Conservation (phyloP, 2,888 invertebrate genomes). For the Hirtodrosophila cameraria region DNA sequence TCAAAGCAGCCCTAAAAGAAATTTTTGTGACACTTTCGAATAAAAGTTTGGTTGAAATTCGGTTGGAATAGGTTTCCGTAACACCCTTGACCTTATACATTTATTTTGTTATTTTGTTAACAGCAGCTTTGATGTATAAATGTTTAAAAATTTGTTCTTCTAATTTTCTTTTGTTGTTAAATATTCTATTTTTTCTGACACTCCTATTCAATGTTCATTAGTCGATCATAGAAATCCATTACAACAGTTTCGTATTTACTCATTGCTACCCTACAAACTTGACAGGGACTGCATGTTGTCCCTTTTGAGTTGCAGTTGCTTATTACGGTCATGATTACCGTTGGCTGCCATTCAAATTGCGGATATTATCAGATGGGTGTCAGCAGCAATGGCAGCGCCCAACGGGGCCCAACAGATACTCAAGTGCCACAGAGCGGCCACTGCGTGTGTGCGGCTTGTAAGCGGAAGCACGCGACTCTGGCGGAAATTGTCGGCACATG, state of each 20-base stretch:
- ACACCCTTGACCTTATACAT: too few species aligned
- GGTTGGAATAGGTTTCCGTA: too few species aligned
- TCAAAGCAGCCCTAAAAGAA: too few species aligned
- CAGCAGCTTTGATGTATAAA: too few species aligned
- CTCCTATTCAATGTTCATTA: too few species aligned
- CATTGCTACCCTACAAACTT: slow-evolving; percentile 1
- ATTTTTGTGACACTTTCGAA: too few species aligned
- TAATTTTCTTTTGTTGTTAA: too few species aligned
- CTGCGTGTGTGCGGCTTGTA: slow-evolving; percentile 48
- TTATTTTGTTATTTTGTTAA: too few species aligned
- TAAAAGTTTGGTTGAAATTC: too few species aligned
- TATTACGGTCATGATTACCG: slow-evolving; percentile 26
- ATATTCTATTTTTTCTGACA: too few species aligned
- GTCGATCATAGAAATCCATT: too few species aligned
- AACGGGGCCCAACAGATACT: slow-evolving; percentile 72
- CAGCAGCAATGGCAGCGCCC: slow-evolving; percentile 33
- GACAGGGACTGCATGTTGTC: background rate
- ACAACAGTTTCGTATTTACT: background rate
- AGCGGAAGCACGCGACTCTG: slow-evolving; percentile 72
- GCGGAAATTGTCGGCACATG: slow-evolving; percentile 73
- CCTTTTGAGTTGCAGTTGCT: slow-evolving; percentile 2
- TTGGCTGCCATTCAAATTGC: slow-evolving; percentile 45
- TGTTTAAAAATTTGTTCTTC: too few species aligned
- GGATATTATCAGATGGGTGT: slow-evolving; percentile 68
- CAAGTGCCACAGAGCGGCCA: slow-evolving; percentile 52